Evolutionary conservation across 2,113 vertebrate species (phyloP).

Genomic region (Fulica atra): DNA sequence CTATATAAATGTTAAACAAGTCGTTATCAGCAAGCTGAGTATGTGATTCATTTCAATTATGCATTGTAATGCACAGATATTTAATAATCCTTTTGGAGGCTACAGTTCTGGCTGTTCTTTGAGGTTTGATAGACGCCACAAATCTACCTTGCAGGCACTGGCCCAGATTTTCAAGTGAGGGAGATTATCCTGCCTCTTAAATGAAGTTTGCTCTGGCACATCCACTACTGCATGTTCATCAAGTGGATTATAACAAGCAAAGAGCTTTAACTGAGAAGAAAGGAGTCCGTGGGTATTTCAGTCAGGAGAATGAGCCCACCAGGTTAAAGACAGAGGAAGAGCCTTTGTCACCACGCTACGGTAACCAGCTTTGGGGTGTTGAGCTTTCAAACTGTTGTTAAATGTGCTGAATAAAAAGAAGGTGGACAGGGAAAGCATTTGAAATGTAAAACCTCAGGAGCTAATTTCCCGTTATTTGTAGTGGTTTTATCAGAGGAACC

Average conservation of each 20-base stretch:
- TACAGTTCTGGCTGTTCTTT: constrained; percentile 59
- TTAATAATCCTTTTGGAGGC: constrained; percentile 60
- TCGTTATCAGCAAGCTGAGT: constrained; percentile 18
- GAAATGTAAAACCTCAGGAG: not conserved
- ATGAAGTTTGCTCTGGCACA: not conserved
- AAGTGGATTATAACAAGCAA: constrained; percentile 11
- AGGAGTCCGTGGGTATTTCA: not conserved
- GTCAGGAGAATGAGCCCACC: not conserved
- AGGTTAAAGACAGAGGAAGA: not conserved
- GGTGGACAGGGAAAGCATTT: not conserved
- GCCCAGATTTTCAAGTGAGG: constrained; percentile 15
- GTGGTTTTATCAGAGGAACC: not conserved
- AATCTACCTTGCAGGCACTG: constrained; percentile 42
- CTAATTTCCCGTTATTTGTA: not conserved
- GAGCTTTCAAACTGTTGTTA: not conserved
- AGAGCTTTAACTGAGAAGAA: not conserved
- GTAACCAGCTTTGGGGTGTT: not conserved
- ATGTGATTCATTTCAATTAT: constrained; percentile 48
- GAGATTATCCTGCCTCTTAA: constrained; percentile 47
- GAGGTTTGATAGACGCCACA: constrained; percentile 52
- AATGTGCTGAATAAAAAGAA: not conserved
- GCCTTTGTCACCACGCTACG: not conserved
- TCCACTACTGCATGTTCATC: constrained; percentile 5
- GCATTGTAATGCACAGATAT: constrained; percentile 49
- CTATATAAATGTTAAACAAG: constrained; percentile 67